Percentiles rank a stretch among this genome's conserved stretches.
These are phyloP conservation scores for Heliconius cydno DNA, from an alignment of 2,888 invertebrate genomes.

Conservation along the genomic window DNA sequence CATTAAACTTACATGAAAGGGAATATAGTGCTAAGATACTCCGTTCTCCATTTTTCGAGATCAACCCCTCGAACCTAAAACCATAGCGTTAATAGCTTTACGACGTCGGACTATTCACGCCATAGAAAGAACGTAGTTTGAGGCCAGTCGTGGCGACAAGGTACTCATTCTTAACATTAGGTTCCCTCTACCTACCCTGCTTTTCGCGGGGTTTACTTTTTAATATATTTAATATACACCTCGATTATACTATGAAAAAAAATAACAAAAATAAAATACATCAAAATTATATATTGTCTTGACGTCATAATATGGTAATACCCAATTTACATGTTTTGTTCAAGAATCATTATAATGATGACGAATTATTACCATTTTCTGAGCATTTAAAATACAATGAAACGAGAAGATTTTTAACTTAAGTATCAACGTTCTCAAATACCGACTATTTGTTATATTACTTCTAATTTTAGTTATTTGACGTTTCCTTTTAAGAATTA, in stretches of 20 bases:
- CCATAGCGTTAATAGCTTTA: no score
- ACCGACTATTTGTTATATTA: constrained; percentile 18
- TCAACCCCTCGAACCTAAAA: no score
- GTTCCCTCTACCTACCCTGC: no score
- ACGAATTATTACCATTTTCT: constrained; percentile 34
- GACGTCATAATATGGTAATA: constrained; percentile 17
- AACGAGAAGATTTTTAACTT: constrained; percentile 5
- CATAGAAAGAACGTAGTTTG: no score
- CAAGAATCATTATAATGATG: constrained; percentile 29
- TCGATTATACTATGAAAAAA: background rate
- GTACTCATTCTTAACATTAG: no score
- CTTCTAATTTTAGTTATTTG: background rate
- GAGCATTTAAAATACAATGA: constrained; percentile 19
- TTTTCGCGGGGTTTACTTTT: no score
- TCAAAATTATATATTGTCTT: background rate
- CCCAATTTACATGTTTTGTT: background rate
- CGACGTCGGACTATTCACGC: no score
- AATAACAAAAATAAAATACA: background rate
- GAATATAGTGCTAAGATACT: no score
- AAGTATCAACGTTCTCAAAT: constrained; percentile 16
- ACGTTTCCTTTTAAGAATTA: constrained; percentile 18
- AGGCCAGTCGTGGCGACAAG: no score
- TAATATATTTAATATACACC: background rate
- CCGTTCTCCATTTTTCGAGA: no score
- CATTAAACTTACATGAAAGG: no score